Conservation (phyloP, 2,797 vertebrate species). For the Remorina albescens region DNA sequence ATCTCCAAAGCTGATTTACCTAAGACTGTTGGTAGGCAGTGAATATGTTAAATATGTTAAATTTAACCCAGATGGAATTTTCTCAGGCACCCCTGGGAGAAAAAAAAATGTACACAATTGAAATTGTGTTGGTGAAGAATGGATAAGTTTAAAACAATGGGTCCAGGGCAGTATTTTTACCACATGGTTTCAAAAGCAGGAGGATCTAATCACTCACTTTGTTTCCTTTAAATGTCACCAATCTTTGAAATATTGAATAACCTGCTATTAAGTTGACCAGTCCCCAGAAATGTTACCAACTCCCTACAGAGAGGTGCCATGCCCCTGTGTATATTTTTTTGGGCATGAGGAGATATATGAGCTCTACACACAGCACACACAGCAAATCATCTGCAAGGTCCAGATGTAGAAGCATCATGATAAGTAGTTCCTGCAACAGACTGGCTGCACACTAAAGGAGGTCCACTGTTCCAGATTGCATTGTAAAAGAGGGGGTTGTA, state of each 20-base stretch:
- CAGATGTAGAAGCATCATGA: slow-evolving; percentile 48
- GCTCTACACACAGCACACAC: slow-evolving; percentile 18
- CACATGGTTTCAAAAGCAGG: slow-evolving; percentile 63
- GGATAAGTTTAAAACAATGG: slow-evolving; percentile 71
- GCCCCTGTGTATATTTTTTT: slow-evolving; percentile 46
- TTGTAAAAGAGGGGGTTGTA: too few species aligned
- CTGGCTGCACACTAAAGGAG: slow-evolving; percentile 34
- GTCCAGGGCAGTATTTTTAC: slow-evolving; percentile 71
- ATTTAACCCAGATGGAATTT: slow-evolving; percentile 42
- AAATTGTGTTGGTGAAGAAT: slow-evolving; percentile 80
- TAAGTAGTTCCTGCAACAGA: slow-evolving; percentile 40
- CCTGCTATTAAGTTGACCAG: slow-evolving; percentile 10
- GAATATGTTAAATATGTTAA: background rate
- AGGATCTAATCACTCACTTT: slow-evolving; percentile 54
- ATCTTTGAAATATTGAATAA: slow-evolving; percentile 60
- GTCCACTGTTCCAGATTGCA: slow-evolving; percentile 52
- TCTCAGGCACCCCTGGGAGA: slow-evolving; percentile 30
- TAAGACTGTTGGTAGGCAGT: background rate
- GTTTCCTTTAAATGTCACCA: slow-evolving; percentile 69
- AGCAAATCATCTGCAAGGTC: slow-evolving; percentile 25
- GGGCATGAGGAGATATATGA: slow-evolving; percentile 50
- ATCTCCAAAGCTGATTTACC: background rate
- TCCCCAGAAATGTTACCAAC: slow-evolving; percentile 59
- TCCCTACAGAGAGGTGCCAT: too few species aligned
- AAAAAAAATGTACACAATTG: slow-evolving; percentile 68